phyloP scores from a whole-genome alignment of 2,888 invertebrate species.

The Sympetrum striolatum region DNA sequence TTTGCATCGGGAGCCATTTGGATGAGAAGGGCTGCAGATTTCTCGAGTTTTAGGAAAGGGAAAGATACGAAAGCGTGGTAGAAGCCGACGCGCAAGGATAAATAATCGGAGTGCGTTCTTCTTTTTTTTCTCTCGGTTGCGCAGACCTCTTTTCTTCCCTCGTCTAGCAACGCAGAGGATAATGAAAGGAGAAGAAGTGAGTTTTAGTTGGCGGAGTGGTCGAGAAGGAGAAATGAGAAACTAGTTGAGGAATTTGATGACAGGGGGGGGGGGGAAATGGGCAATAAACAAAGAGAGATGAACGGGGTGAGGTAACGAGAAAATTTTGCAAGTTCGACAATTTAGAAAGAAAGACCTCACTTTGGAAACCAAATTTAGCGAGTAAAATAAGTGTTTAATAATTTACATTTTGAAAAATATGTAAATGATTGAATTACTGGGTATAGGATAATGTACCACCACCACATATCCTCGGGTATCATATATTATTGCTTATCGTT shows the following conservation, averaged over 20 bases:
- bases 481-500: no score
- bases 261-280: not conserved
- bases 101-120: not conserved
- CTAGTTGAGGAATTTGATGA: no score
- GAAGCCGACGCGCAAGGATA: not conserved
- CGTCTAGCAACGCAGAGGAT: not conserved
- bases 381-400: no score
- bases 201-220: not conserved
- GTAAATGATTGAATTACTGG: no score
- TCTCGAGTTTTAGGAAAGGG: not conserved
- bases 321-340: no score
- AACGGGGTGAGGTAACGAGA: no score
- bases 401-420: no score
- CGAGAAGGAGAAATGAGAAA: not conserved
- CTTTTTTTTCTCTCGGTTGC: not conserved
- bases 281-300: not conserved
- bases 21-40: not conserved
- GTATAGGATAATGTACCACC: no score
- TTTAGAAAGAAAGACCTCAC: no score
- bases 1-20: not conserved
- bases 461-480: no score
- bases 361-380: no score
- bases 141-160: not conserved
- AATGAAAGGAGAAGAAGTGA: not conserved
- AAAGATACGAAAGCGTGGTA: not conserved